Conservation (phyloP, 2,113 vertebrate genomes). For the Benitochromis conjunctus region DNA sequence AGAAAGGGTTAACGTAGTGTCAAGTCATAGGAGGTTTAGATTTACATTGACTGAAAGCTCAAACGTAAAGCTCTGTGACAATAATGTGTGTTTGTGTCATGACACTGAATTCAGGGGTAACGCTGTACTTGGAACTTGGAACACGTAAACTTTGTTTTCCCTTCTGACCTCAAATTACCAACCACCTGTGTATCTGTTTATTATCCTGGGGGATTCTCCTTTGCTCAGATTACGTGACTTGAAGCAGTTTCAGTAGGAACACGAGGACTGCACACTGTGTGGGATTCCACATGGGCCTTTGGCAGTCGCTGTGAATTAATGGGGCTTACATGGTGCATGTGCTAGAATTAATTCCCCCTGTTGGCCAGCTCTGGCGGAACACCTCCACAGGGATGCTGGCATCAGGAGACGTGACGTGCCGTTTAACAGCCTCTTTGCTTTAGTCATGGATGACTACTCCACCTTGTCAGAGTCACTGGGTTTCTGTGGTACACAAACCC, state of each 20-base stretch:
- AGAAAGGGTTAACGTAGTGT: neutral
- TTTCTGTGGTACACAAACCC: neutral
- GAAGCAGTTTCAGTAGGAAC: neutral
- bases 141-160: neutral
- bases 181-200: neutral
- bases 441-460: conserved; percentile 1
- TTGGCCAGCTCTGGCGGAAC: neutral
- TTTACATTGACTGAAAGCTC: neutral
- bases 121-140: neutral
- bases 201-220: neutral
- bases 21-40: neutral
- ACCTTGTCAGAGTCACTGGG: neutral
- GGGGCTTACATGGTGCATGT: conserved; percentile 10
- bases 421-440: conserved; percentile 21
- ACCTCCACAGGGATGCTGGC: conserved; percentile 11
- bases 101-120: neutral
- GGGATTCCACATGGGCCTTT: neutral
- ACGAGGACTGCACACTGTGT: neutral
- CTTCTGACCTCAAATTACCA: neutral
- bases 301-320: conserved; percentile 27
- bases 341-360: conserved; percentile 40
- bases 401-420: conserved; percentile 25
- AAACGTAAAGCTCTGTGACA: neutral
- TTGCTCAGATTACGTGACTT: neutral
- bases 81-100: neutral